Evolutionary conservation across 2,797 vertebrate genomes (phyloP), one percentile per base, ranked within the genome.

Genomic region (Diglossa cyanea): DNA sequence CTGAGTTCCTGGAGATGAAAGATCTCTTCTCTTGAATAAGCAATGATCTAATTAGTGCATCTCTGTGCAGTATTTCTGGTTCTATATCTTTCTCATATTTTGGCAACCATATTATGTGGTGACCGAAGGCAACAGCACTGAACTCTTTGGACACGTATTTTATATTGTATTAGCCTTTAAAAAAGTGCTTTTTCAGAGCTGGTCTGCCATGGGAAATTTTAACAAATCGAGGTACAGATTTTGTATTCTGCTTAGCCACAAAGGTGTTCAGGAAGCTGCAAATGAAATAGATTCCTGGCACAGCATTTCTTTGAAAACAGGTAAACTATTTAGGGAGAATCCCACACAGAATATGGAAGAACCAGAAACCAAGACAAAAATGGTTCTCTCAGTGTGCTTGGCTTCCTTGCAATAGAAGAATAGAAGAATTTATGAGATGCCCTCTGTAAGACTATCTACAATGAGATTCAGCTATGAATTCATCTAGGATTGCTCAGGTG

Each of bases 1-100:
- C 71, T 95, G 89, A 93, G 67, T 40, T 96, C 70, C 88, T 86
- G 92, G 79, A 96, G 93, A 96, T 95, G 90, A 97, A 96, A 94
- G 86, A 81, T 95, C 79, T 94, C 77, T 83, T 95, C 91, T 82
- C 90, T 76, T 96, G 95, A 97, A 96, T 82, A 79, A 86, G 54
- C 42, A 91, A 84, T 81, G 94, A 95, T 74, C 71, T 95, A 97
- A 94, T 97, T 97, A 96, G 72, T 67, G 57, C 58, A 78, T 67
- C 89, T 93, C 86, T 93, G 53, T 61, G 86, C 61, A 94, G 61
- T 53, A 39, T 96, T 95, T 97, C 86, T 80, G 61, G 62, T 85
- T 94, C 93, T 94, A 53, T 94, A 86, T 84, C 65, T 88, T 76
- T 60, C 80, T 95, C 15, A 23, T 78, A 86, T 94, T 90, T 88